Conservation (phyloP, 2,113 vertebrate genomes). For the Zosterops hypoxanthus region DNA sequence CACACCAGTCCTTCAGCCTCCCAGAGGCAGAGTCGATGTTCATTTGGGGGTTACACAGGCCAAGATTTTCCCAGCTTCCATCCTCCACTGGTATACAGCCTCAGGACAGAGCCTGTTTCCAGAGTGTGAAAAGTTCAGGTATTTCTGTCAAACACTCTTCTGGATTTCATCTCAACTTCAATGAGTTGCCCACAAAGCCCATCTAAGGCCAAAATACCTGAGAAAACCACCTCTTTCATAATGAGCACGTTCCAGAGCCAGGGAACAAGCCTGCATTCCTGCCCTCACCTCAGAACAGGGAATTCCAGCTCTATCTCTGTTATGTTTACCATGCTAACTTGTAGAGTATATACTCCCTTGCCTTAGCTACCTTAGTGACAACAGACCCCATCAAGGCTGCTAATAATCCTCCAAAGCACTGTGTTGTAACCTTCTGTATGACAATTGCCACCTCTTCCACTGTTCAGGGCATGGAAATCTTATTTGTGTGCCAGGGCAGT, state of each 20-base stretch:
- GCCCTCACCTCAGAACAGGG: neutral
- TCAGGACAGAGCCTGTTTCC: neutral
- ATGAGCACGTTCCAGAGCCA: rapidly evolving
- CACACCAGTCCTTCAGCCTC: neutral
- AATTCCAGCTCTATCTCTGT: neutral
- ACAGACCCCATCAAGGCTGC: neutral
- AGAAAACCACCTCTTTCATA: neutral
- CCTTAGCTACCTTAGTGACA: neutral
- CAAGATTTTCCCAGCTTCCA: neutral
- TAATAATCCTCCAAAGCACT: neutral
- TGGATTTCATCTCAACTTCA: neutral
- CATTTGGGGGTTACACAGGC: neutral
- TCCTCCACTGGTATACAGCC: neutral
- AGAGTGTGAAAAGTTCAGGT: neutral
- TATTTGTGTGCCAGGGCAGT: neutral
- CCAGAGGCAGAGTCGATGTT: neutral
- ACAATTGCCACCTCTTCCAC: neutral
- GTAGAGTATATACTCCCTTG: neutral
- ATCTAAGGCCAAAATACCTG: neutral
- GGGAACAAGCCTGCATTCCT: neutral
- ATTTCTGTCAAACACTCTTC: neutral
- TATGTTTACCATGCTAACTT: neutral
- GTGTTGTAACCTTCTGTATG: neutral
- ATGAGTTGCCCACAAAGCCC: neutral
- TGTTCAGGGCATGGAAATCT: rapidly evolving